Evolutionary conservation across 1,140 invertebrate genomes (phyloP), one percentile per base, ranked within the genome.

Genomic region (Brachionus plicatilis): DNA sequence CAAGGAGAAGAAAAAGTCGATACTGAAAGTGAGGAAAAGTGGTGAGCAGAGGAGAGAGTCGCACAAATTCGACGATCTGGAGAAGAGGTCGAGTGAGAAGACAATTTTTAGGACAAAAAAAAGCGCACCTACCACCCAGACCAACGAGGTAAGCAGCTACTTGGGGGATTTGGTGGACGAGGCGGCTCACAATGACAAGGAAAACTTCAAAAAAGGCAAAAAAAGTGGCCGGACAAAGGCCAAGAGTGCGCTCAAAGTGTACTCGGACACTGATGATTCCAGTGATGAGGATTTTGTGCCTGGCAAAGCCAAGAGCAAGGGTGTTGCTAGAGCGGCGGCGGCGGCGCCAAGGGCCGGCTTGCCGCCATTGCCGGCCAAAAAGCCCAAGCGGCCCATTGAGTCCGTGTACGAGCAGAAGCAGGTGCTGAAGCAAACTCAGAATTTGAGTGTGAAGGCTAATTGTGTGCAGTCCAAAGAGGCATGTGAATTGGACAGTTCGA

Each of bases 371-470:
- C 72, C 72, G 0, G 72, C 17, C 24, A 76, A 76, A 76, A 76
- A 76, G 14, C 72, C 72, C 14, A 76, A 76, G 27, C 41, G 72
- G 8, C 72, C 72, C 12, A 76, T 76, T 29, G 72, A 76, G 14
- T 76, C 72, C 29, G 72, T 76, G 12, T 76, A 76, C 9, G 72
- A 76, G 5, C 43, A 12, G 3, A 76, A 76, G 27, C 72, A 76
- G 50, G 72, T 76, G 9, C 43, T 72, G 41, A 20, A 24, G 8
- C 68, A 72, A 72, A 72, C 37, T 20, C 68, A 72, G 33, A 72
- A 72, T 43, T 72, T 72, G 68, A 17, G 29, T 41, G 14, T 37
- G 9, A 68, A 68, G 17, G 14, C 33, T 1, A 72, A 72, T 72
- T 7, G 29, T 12, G 9, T 2, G n/a, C 7, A 47, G 17, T 47